A percentile compares a stretch with the other conserved stretches of the same genome.
Conservation (phyloP, 2,113 vertebrate genomes). For the Stercorarius parasiticus region DNA sequence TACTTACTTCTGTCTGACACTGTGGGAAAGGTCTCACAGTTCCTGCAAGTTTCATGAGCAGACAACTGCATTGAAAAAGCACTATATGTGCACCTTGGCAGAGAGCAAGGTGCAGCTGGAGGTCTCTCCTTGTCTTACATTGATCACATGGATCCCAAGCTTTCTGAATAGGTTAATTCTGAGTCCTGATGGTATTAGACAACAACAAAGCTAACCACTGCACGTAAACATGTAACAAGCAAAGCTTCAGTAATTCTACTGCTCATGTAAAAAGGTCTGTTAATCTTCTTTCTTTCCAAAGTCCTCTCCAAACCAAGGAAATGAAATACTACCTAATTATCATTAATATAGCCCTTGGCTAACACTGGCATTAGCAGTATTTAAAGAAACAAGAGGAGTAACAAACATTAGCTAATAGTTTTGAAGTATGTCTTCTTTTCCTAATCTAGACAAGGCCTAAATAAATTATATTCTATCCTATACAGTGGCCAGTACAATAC, state of each 20-base stretch:
- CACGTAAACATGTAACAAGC: not conserved
- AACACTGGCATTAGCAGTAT: not conserved
- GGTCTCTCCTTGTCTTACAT: not conserved
- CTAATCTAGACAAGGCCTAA: not conserved
- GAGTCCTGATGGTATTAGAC: not conserved
- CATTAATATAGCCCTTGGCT: not conserved
- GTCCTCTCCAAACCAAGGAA: not conserved
- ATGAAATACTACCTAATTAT: not conserved
- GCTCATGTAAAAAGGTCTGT: not conserved
- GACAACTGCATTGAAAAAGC: not conserved
- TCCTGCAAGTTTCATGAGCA: not conserved
- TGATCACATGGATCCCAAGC: not conserved
- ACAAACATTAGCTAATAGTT: not conserved
- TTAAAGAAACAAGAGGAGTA: not conserved
- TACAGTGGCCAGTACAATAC: fast-evolving
- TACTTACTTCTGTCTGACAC: not conserved
- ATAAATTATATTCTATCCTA: not conserved
- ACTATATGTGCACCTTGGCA: not conserved
- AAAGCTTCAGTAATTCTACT: not conserved
- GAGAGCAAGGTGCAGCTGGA: not conserved
- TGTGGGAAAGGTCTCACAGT: not conserved
- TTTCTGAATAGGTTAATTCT: not conserved
- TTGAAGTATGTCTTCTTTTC: not conserved
- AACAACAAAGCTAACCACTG: not conserved
- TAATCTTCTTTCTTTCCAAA: not conserved